A percentile compares a stretch with the other conserved stretches of the same genome.
These are phyloP conservation scores for Lampris megalopsis DNA, from an alignment of 2,113 vertebrate species.

Conservation along the genomic window DNA sequence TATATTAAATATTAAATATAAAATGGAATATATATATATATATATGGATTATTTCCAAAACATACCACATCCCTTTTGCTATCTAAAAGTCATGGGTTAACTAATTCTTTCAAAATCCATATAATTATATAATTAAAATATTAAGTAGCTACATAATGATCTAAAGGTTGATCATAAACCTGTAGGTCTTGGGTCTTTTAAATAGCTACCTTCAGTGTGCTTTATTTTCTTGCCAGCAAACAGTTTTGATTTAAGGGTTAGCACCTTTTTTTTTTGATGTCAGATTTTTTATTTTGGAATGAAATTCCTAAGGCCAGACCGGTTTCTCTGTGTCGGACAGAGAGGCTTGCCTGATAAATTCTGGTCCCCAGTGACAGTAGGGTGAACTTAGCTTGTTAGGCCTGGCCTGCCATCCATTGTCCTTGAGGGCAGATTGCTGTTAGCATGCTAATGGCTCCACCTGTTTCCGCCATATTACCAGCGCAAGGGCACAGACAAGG, in stretches of 20 bases:
- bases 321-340: no score
- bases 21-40: neutral
- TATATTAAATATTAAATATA: neutral
- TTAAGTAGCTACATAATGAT: no score
- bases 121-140: no score
- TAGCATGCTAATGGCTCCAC: constrained; percentile 80
- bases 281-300: neutral
- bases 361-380: constrained; percentile 63
- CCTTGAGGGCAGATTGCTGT: constrained; percentile 77
- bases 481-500: constrained; percentile 72
- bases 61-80: no score
- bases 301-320: no score
- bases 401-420: constrained; percentile 68
- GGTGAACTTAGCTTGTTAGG: constrained; percentile 72
- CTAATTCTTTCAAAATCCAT: no score
- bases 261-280: neutral
- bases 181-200: no score
- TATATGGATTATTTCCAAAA: no score
- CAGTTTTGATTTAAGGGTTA: neutral
- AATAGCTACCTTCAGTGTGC: no score
- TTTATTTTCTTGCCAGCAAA: neutral
- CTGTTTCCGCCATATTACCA: constrained; percentile 71
- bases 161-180: no score
- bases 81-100: no score
- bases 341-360: constrained; percentile 34